Evolutionary conservation across 1,140 invertebrate genomes (phyloP), one percentile per base, ranked within the genome.

Genomic region (Polypedilum pembai): DNA sequence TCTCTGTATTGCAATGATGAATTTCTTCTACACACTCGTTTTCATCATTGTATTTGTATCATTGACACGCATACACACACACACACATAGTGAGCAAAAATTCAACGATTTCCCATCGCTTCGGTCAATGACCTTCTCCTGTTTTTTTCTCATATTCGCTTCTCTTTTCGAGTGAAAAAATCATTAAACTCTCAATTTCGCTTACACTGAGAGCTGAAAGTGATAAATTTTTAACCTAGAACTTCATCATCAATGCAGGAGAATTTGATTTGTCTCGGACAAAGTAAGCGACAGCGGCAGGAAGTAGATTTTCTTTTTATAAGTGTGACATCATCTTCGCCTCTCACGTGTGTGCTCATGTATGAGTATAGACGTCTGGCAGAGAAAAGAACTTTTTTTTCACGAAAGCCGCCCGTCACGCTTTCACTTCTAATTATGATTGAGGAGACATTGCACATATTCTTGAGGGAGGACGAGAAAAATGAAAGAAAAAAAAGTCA

Each of bases 171-270:
- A 33, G 24, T 33, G 24, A 69, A 69, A 69, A 21, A 69, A 69
- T 21, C 65, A 69, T 69, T 69, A 69, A 69, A 69, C 65, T 69
- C 65, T 69, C 65, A 69, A 69, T 69, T 69, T 69, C 65, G 65
- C 65, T 21, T 69, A 66, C 65, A 18, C 17, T 8, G 8, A 18
- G 65, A 20, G n/a, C 17, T 21, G 17, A 21, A 18, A 21, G 1
- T 8, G 65, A 20, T 69, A 18, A 69, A 69, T 56, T 56, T 15
- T 56, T 56, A 56, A 56, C 45, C 45, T 56, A 56, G 45, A 56
- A 56, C 45, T 56, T 56, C 45, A 56, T 56, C 41, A 45, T 56
- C 45, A 56, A 15, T 56, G n/a, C 12, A 56, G 15, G 3, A 56
- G n/a, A 56, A 45, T 45, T 45, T 45, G 8, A 45, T 56, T 15